Evolutionary conservation across 2,113 vertebrate genomes (phyloP).

Genomic region (Pterocles burchelli): DNA sequence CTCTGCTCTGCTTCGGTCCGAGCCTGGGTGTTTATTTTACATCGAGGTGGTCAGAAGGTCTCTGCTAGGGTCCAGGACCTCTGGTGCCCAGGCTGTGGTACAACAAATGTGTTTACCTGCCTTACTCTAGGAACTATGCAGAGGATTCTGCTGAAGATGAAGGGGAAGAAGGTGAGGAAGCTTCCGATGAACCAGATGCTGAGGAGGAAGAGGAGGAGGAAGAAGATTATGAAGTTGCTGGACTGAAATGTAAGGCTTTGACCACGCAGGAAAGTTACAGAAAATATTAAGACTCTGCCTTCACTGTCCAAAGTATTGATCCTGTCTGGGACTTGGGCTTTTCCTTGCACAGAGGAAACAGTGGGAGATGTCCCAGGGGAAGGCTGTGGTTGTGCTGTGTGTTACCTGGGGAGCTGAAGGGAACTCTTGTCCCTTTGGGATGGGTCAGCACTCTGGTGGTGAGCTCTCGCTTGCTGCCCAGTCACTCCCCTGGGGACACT

Average conservation of each 20-base stretch:
- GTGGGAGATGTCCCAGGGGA: not conserved
- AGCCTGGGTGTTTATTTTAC: not conserved
- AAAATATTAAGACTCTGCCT: not conserved
- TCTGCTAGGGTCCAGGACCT: not conserved
- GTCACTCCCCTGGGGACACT: not conserved
- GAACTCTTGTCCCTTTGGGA: not conserved
- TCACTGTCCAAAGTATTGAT: not conserved
- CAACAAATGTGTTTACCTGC: not conserved
- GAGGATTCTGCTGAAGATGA: slow-evolving; percentile 89
- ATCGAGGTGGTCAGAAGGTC: not conserved
- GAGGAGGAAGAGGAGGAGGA: slow-evolving; percentile 84
- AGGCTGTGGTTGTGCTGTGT: not conserved
- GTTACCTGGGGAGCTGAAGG: not conserved
- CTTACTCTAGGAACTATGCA: slow-evolving; percentile 84
- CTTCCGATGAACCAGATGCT: slow-evolving; percentile 79
- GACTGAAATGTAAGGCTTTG: slow-evolving; percentile 87
- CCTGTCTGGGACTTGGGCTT: not conserved
- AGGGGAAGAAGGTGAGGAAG: slow-evolving; percentile 81
- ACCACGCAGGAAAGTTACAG: not conserved
- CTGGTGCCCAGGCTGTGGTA: not conserved
- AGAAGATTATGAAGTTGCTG: slow-evolving; percentile 86
- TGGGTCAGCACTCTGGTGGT: not conserved
- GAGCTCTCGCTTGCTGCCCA: not conserved
- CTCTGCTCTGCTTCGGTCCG: not conserved
- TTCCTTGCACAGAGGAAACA: not conserved